These are phyloP conservation scores for Meloidogyne exigua DNA, from an alignment of 1,140 invertebrate species.

Conservation along the genomic window DNA sequence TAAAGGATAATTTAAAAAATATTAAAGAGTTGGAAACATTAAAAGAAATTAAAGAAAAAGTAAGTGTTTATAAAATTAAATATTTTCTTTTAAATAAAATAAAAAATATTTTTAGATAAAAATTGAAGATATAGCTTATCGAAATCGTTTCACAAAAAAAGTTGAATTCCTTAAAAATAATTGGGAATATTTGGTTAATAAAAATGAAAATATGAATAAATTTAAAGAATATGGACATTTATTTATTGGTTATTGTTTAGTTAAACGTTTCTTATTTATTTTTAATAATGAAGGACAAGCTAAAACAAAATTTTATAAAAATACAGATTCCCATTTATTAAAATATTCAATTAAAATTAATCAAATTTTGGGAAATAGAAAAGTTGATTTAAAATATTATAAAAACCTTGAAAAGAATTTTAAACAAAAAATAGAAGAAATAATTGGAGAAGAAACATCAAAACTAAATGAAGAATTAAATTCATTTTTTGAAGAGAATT, in stretches of 20 bases:
- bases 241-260: slow-evolving; percentile 2
- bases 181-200: not conserved
- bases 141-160: not conserved
- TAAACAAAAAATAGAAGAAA: not conserved
- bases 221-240: not conserved
- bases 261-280: not conserved
- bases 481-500: not conserved
- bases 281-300: not conserved
- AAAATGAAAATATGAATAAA: not conserved
- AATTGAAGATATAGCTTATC: not conserved
- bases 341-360: not conserved
- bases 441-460: not conserved
- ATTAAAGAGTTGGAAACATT: not conserved
- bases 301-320: slow-evolving; percentile 2
- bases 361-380: not conserved
- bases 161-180: not conserved
- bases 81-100: not conserved
- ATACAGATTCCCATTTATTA: not conserved
- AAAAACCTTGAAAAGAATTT: not conserved
- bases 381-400: not conserved
- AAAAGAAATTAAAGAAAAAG: not conserved
- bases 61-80: not conserved
- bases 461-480: not conserved
- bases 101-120: not conserved
- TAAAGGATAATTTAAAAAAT: not conserved